A percentile compares a stretch with the other conserved stretches of the same genome.
These are phyloP conservation scores for Pelvicachromis taeniatus DNA, from an alignment of 2,113 vertebrate species.

Conservation along the genomic window DNA sequence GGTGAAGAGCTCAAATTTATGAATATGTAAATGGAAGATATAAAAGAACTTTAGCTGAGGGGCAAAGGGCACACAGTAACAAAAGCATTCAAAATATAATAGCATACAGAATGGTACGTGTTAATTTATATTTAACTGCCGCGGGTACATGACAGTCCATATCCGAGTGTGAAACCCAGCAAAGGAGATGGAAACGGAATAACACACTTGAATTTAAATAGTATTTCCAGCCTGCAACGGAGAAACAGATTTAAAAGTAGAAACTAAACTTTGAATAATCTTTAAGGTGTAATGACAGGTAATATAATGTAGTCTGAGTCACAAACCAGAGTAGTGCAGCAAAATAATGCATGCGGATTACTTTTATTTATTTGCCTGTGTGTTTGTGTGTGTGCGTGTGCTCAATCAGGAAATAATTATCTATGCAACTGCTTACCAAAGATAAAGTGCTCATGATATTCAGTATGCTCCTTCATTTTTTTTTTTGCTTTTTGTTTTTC, in stretches of 20 bases:
- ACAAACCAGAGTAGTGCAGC: neutral
- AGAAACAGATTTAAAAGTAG: neutral
- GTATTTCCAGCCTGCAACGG: neutral
- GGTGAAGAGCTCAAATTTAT: conserved; percentile 41
- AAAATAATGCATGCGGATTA: neutral
- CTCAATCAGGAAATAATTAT: neutral
- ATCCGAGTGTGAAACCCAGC: neutral
- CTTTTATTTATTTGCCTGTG: neutral
- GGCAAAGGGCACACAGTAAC: conserved; percentile 7
- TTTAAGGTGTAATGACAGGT: neutral
- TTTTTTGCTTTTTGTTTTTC: neutral
- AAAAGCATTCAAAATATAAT: neutral
- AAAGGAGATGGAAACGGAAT: neutral
- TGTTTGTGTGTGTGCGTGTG: no score
- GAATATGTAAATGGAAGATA: conserved; percentile 41
- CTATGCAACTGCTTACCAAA: neutral
- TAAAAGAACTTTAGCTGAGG: conserved; percentile 7
- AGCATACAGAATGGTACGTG: neutral
- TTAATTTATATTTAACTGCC: neutral
- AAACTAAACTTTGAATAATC: neutral
- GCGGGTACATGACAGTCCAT: neutral
- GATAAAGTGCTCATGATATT: neutral
- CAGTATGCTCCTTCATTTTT: neutral
- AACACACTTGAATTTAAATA: neutral
- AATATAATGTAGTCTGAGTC: neutral